These are phyloP conservation scores for Habropoda laboriosa DNA, from an alignment of 1,140 invertebrate species.

Conservation along the genomic window DNA sequence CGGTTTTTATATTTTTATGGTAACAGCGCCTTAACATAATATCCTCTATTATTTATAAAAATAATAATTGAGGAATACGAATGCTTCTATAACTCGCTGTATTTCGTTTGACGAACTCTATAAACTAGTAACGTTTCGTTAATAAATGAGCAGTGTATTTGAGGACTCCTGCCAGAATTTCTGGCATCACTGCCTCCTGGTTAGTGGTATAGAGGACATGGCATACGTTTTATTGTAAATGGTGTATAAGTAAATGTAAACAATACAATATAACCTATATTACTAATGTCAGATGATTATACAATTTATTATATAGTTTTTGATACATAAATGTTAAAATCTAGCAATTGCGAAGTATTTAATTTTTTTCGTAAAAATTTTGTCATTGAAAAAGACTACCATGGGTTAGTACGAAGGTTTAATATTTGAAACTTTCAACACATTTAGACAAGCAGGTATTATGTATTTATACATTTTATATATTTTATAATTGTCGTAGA, in stretches of 20 bases:
- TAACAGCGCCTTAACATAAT: too few species aligned
- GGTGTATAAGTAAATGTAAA: neutral
- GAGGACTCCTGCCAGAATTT: too few species aligned
- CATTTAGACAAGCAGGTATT: neutral
- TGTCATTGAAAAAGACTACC: neutral
- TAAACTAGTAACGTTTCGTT: too few species aligned
- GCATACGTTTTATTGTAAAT: neutral
- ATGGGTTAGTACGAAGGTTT: conserved; percentile 9
- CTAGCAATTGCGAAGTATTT: neutral
- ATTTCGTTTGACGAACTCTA: too few species aligned
- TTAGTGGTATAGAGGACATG: too few species aligned
- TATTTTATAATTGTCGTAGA: conserved; percentile 37
- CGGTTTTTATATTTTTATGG: too few species aligned
- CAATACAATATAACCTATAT: neutral
- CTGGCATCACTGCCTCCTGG: too few species aligned
- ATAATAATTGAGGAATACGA: too few species aligned
- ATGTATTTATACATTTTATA: neutral
- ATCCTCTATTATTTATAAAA: too few species aligned
- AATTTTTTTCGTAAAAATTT: neutral
- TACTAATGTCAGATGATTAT: neutral
- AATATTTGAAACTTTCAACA: neutral
- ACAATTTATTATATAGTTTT: neutral
- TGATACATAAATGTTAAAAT: too few species aligned
- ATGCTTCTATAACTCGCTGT: too few species aligned
- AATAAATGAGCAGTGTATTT: too few species aligned